Evolutionary conservation across 2,113 vertebrate species (phyloP).

Genomic region (Isurus oxyrinchus): DNA sequence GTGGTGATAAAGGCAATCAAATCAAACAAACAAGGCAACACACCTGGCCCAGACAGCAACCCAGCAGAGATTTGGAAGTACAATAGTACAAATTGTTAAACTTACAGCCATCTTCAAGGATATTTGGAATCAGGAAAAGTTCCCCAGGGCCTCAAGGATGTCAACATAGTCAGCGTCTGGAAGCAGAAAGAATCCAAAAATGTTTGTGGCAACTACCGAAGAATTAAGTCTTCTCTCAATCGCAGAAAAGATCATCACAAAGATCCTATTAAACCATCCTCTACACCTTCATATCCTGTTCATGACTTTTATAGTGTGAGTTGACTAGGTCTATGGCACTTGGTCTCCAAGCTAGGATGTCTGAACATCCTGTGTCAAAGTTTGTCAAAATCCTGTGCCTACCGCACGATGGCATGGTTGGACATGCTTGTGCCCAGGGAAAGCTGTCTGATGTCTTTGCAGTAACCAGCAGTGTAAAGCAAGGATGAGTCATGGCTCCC

Average conservation of each 20-base stretch:
- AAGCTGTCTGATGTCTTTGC: neutral
- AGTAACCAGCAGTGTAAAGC: neutral
- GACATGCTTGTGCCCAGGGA: neutral
- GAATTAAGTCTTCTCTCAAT: neutral
- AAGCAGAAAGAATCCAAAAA: neutral
- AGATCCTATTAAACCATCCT: neutral
- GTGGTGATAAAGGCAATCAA: neutral
- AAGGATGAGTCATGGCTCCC: neutral
- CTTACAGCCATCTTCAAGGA: neutral
- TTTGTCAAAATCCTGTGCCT: neutral
- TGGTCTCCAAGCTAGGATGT: neutral
- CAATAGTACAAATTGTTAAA: neutral
- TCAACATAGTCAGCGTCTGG: neutral
- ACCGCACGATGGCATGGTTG: neutral
- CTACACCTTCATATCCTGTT: neutral
- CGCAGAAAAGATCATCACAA: neutral
- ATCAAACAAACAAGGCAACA: neutral
- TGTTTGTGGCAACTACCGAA: neutral
- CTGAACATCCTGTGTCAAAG: neutral
- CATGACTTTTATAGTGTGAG: neutral
- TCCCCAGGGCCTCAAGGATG: neutral
- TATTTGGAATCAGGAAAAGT: neutral
- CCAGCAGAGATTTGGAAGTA: neutral
- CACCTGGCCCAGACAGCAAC: neutral
- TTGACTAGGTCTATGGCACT: neutral